A percentile compares a stretch with the other conserved stretches of the same genome.
Conservation (phyloP, 2,113 vertebrate genomes). For the Oenanthe oenanthe region DNA sequence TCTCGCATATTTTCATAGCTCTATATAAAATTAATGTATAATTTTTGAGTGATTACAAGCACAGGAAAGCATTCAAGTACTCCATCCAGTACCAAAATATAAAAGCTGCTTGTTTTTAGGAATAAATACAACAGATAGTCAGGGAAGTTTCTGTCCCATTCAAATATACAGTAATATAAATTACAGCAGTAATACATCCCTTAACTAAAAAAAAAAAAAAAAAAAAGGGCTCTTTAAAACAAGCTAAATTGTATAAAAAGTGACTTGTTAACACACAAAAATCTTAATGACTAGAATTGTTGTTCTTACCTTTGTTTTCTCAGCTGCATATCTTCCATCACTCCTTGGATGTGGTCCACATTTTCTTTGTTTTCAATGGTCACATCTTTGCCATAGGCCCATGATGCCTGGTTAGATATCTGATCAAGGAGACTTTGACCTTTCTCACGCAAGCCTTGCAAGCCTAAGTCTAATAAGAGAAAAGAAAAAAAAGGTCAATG, state of each 20-base stretch:
- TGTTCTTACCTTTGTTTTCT: conserved; percentile 91
- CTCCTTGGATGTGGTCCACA: conserved; percentile 91
- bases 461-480: conserved; percentile 74
- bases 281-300: neutral
- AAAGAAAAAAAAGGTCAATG: neutral
- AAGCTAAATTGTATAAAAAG: neutral
- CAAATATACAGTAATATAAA: neutral
- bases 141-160: neutral
- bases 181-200: neutral
- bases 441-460: conserved; percentile 91
- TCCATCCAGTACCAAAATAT: neutral
- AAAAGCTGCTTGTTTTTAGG: neutral
- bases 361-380: conserved; percentile 92
- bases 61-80: neutral
- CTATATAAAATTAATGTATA: neutral
- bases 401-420: conserved; percentile 89
- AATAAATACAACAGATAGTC: neutral
- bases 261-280: neutral
- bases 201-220: neutral
- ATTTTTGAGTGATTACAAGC: neutral
- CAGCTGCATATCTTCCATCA: conserved; percentile 99
- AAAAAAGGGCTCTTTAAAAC: neutral
- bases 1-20: neutral
- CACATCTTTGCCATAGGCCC: conserved; percentile 89
- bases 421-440: conserved; percentile 92